Conservation (phyloP, 2,797 vertebrate species). For the Yasuhikotakia modesta region DNA sequence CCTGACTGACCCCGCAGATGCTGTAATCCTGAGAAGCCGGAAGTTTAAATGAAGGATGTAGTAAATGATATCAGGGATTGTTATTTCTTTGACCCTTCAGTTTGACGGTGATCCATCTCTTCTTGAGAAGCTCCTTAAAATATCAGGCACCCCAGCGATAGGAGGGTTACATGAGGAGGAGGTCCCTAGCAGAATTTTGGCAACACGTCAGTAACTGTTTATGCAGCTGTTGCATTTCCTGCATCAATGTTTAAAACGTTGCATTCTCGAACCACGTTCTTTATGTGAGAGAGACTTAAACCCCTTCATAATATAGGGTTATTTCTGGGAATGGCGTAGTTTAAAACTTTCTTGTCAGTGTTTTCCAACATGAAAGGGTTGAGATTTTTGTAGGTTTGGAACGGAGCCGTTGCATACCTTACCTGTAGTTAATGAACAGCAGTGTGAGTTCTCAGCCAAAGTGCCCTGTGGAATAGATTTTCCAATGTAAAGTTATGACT, state of each 20-base stretch:
- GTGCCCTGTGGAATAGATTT: constrained; percentile 9
- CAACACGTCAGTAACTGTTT: constrained; percentile 64
- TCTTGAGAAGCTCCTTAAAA: constrained; percentile 45
- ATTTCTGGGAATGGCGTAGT: neutral
- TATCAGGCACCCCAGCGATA: constrained; percentile 22
- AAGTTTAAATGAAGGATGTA: constrained; percentile 45
- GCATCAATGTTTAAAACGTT: constrained; percentile 51
- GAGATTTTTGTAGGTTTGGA: constrained; percentile 21
- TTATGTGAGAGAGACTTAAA: constrained; percentile 12
- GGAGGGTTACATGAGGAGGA: constrained; percentile 50
- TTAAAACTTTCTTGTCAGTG: neutral
- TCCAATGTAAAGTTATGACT: constrained; percentile 26
- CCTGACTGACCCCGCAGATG: neutral
- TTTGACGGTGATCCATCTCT: constrained; percentile 3
- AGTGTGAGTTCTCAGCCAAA: constrained; percentile 9
- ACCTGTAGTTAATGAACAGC: constrained; percentile 48
- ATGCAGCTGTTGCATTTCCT: constrained; percentile 70
- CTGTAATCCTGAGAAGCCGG: constrained; percentile 21
- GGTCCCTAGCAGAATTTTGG: constrained; percentile 56
- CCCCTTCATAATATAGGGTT: neutral
- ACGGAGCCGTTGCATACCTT: neutral
- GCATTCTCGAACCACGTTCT: constrained; percentile 6
- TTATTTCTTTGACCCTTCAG: constrained; percentile 37
- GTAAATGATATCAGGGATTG: constrained; percentile 32
- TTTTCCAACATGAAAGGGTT: neutral